Evolutionary conservation across 30 jellyfish, hydroid and myxozoan genomes (phyloP), one percentile per base, ranked within the genome.

Genomic region (Cassiopea xamachana): DNA sequence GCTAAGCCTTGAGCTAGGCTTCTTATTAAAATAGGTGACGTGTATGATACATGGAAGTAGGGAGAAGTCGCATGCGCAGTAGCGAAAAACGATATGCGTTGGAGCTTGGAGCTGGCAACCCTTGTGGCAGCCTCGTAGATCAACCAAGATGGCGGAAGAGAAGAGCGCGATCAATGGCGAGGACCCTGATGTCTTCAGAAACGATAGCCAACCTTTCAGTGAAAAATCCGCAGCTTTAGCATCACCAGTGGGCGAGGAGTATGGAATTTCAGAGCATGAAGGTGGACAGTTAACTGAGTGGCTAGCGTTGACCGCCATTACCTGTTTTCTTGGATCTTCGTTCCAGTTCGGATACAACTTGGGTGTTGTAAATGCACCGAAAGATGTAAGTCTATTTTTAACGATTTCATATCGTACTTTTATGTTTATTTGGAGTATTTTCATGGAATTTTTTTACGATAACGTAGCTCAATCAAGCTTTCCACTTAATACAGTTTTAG

Each of bases 281-380:
- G 17, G 44, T 1, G 94, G 85, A 3, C 71, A 55, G 79, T 19
- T 89, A 17, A 93, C 98, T 2, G 84, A 39, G 1, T 93, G 93
- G 86, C 81, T 95, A 15, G 79, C 77, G 6, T n/a, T 95, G 60
- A 97, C 94, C 3, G 96, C 98, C 4, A 59, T 95, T 59, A 90
- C 92, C 1, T 95, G 99, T 82, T 86, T 91, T 77, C 97, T 91
- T 51, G 99, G 99, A 5, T 95, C 99, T 5, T 95, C 99, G 8
- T 83, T 95, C 58, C 99, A 95, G 93, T 95, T 95, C 83, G 99
- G 99, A 1, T 95, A 95, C 93, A 95, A 95, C 87, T 90, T 95
- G 18, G 97, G 97, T 9, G 99, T 95, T 1, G 77, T 95, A 7
- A 95, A 95, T 72, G 98, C 99, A 43, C 99, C 99, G 7, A 91